Conservation (phyloP, 2,113 vertebrate genomes). For the Sorex araneus region DNA sequence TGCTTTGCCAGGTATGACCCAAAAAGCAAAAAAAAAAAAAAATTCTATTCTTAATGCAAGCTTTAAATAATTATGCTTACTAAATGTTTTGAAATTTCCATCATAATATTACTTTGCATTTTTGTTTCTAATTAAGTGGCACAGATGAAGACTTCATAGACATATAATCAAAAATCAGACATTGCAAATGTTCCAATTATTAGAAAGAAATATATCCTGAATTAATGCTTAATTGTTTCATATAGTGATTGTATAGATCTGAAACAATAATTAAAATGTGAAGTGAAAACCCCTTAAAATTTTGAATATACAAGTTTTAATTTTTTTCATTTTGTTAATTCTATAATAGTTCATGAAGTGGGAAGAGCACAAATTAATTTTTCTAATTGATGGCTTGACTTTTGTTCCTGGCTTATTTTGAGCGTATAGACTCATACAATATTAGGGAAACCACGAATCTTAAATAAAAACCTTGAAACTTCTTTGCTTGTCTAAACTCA, state of each 20-base stretch:
- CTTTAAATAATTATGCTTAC: background rate
- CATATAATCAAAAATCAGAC: constrained; percentile 61
- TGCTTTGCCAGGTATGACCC: too few species aligned
- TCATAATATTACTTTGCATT: constrained; percentile 53
- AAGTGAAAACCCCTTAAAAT: constrained; percentile 67
- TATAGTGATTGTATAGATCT: constrained; percentile 48
- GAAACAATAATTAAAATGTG: constrained; percentile 72
- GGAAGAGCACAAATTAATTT: constrained; percentile 69
- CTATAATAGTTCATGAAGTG: constrained; percentile 72
- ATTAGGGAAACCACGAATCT: constrained; percentile 70
- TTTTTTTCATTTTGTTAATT: constrained; percentile 66
- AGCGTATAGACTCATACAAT: constrained; percentile 63
- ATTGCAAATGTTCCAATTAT: constrained; percentile 76
- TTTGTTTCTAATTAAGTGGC: constrained; percentile 79
- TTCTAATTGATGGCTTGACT: constrained; percentile 75
- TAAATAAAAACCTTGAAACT: constrained; percentile 86
- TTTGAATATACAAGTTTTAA: constrained; percentile 56
- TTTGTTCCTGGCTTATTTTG: constrained; percentile 72
- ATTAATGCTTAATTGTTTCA: constrained; percentile 77
- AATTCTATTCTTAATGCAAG: constrained; percentile 58
- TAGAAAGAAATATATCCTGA: constrained; percentile 64
- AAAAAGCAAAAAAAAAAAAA: too few species aligned
- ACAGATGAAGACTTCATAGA: constrained; percentile 70
- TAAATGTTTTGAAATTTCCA: constrained; percentile 63
- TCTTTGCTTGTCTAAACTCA: background rate